Conservation (phyloP, 2,113 vertebrate genomes). For the Gobius niger region DNA sequence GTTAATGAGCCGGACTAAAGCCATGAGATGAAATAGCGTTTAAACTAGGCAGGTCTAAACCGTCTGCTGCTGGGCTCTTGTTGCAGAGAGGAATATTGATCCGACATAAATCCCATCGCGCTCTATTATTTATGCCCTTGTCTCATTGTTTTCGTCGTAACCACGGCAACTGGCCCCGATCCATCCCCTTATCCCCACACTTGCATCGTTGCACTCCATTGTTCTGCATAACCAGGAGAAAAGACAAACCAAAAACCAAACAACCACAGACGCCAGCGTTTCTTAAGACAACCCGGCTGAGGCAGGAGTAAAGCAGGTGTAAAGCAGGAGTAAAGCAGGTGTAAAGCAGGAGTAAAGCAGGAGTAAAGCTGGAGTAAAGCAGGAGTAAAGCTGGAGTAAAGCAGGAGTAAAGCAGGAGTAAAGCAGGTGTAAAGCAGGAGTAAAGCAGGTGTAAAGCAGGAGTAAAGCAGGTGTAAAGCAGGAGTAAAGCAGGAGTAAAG, state of each 20-base stretch:
- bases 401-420: no score
- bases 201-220: neutral
- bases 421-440: no score
- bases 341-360: no score
- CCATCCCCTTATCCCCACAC: neutral
- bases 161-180: neutral
- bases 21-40: neutral
- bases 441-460: no score
- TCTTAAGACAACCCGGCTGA: neutral
- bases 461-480: no score
- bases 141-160: neutral
- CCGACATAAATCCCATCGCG: neutral
- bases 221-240: neutral
- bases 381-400: no score
- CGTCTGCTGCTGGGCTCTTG: neutral
- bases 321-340: no score
- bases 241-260: neutral
- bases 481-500: no score
- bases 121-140: conserved; percentile 6
- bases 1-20: neutral
- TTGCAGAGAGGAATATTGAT: neutral
- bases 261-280: neutral
- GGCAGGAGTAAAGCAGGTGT: no score
- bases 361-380: no score
- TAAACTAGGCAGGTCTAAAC: neutral